Conservation (phyloP, 1,140 invertebrate genomes). For the Drosophila tristis region DNA sequence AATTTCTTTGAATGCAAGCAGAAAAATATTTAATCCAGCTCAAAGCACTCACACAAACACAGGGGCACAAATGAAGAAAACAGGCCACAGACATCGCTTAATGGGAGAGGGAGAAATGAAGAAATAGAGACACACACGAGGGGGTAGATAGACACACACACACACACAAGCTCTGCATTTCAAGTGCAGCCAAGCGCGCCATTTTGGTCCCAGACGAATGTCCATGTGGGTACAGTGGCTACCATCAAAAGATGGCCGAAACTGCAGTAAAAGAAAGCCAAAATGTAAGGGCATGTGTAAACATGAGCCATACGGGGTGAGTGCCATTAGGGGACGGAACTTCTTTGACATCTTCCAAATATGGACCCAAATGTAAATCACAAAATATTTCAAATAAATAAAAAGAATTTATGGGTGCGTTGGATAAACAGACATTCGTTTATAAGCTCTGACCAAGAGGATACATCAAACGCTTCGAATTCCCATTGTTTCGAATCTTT, state of each 20-base stretch:
- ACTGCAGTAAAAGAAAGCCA: neutral
- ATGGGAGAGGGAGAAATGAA: no score
- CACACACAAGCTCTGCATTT: conserved; percentile 50
- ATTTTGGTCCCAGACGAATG: conserved; percentile 56
- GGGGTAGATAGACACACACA: neutral
- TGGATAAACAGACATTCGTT: no score
- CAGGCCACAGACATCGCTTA: conserved; percentile 18
- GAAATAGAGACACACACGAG: conserved; percentile 25
- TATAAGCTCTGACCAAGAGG: no score
- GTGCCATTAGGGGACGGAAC: no score
- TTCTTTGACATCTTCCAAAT: no score
- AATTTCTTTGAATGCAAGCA: conserved; percentile 70
- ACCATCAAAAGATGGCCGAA: neutral
- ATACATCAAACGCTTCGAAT: no score
- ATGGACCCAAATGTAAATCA: no score
- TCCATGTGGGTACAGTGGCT: conserved; percentile 38
- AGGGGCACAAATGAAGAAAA: conserved; percentile 8
- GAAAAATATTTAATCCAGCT: conserved; percentile 74
- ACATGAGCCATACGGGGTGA: no score
- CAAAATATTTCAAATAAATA: no score
- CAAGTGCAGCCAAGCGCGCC: conserved; percentile 64
- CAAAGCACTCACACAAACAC: conserved; percentile 46
- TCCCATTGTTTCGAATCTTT: no score
- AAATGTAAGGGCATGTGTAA: no score
- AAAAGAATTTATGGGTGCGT: no score